These are phyloP conservation scores for Cyrtodaria siliqua DNA, from an alignment of 2,888 invertebrate genomes.

Conservation along the genomic window DNA sequence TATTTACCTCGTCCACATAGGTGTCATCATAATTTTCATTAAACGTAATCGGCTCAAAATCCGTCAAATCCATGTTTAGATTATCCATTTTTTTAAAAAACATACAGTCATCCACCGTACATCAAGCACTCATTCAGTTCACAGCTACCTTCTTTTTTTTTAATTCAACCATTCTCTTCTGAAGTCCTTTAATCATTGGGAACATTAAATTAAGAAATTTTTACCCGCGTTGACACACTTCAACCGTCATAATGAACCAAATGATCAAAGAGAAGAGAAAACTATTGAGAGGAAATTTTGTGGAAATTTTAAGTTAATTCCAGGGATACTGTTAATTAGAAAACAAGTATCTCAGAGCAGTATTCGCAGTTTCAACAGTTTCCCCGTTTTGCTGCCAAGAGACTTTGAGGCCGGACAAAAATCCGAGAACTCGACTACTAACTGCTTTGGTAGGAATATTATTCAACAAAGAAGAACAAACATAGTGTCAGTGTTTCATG, in stretches of 20 bases:
- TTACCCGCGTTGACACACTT: too few relatives aligned
- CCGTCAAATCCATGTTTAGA: conserved; percentile 51
- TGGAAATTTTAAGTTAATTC: conserved; percentile 39
- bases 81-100: conserved; percentile 33
- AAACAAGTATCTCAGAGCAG: conserved; percentile 20
- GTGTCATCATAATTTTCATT: conserved; percentile 37
- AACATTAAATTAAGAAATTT: too few relatives aligned
- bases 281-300: conserved; percentile 6
- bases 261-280: too few relatives aligned
- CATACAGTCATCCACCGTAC: too few relatives aligned
- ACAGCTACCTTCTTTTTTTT: too few relatives aligned
- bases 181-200: too few relatives aligned
- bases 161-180: too few relatives aligned
- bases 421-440: conserved; percentile 32
- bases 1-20: conserved; percentile 39
- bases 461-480: conserved; percentile 61
- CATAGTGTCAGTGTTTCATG: conserved; percentile 59
- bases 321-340: conserved; percentile 35
- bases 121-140: too few relatives aligned
- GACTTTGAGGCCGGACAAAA: conserved; percentile 32
- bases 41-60: conserved; percentile 56
- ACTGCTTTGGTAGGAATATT: conserved; percentile 31
- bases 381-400: not conserved
- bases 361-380: too few relatives aligned
- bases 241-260: too few relatives aligned